phyloP scores from a whole-genome alignment of 1,140 invertebrate genomes.

The Drosophila funebris region DNA sequence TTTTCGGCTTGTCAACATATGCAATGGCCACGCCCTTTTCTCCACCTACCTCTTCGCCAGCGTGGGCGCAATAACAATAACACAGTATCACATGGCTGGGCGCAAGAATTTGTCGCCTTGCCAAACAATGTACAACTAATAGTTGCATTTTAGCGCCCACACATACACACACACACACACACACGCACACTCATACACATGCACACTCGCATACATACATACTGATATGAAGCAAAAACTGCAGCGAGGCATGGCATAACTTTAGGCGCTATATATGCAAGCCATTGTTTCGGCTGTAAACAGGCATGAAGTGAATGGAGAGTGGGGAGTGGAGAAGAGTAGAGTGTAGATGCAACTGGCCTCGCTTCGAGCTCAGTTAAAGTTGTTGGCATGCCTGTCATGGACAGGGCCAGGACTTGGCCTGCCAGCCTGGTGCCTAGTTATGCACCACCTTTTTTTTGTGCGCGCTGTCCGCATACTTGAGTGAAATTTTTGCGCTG shows the following conservation, averaged over 20 bases:
- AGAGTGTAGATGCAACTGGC: not conserved
- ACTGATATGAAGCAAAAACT: slow-evolving; percentile 10
- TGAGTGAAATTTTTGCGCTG: slow-evolving; percentile 35
- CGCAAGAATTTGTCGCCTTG: slow-evolving; percentile 68
- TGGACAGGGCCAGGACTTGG: slow-evolving; percentile 36
- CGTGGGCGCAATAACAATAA: not conserved
- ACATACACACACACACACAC: slow-evolving; percentile 13
- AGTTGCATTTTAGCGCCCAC: slow-evolving; percentile 66
- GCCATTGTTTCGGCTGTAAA: slow-evolving; percentile 60
- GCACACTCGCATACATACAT: not conserved
- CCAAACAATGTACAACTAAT: slow-evolving; percentile 70
- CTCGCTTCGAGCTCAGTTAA: slow-evolving; percentile 20
- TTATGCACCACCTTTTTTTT: slow-evolving; percentile 58
- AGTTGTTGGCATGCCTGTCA: slow-evolving; percentile 58
- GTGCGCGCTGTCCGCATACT: slow-evolving; percentile 17
- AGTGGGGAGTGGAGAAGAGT: not conserved
- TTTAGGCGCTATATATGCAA: slow-evolving; percentile 59
- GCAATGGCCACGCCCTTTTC: slow-evolving; percentile 36
- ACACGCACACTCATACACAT: not conserved
- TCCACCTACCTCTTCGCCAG: too few relatives aligned
- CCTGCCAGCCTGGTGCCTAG: slow-evolving; percentile 44
- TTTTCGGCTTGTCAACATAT: slow-evolving; percentile 72
- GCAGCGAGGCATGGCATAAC: slow-evolving; percentile 51
- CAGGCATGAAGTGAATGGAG: slow-evolving; percentile 58
- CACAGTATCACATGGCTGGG: slow-evolving; percentile 30